Base-by-base conservation (phyloP, 2,888 invertebrate species). In the Phengaris arion region DNA sequence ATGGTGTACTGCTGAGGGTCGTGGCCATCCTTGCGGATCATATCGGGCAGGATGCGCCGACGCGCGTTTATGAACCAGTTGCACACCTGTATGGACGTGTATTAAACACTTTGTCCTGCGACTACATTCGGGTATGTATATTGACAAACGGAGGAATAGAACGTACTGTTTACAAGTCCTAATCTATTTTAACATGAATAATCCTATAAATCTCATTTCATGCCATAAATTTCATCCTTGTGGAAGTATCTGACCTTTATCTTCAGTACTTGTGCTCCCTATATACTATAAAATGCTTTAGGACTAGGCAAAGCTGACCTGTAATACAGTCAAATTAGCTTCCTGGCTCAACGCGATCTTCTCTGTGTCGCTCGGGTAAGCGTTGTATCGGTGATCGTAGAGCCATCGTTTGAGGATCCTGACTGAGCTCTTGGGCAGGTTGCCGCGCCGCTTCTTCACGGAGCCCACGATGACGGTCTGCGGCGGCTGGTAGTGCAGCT, bases 1-100 rank as follows among this genome's bases (percentile, higher is more conserved):
- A 98, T 98, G 10, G 98, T 98, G 86, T 97, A 98, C 86, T 98
- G 97, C 75, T 97, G 93, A 0, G 97, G 98, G 87, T 98, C 98
- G 85, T 98, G 96, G 0, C 98, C 98, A 86, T 98, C 98, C 72
- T 97, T 95, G 2, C 98, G 94, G 74, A 98, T 98, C 96, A 98
- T 98, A 86, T 98, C 98, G 0, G 98, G 98, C 54, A 98, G 91
- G 83, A 98, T 98, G 77, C 98, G 95, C 5, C 98, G 95, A 7
- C 98, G 95, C 0, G 98, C 98, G 88, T 98, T 98, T 78, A 98
- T 98, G 85, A 98, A 98, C 98, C 98, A 98, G 89, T 98, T 98
- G 93, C 98, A 98, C 0, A 98, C 95, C 94, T 94, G 76, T 13
- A 68, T 55, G 6, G 22, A 48, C 48, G 8, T 48, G 48, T 4